Evolutionary conservation across 92 coral and sea anemone species (phyloP), one percentile per base, ranked within the genome.

Genomic region (Epizoanthus scotinus): DNA sequence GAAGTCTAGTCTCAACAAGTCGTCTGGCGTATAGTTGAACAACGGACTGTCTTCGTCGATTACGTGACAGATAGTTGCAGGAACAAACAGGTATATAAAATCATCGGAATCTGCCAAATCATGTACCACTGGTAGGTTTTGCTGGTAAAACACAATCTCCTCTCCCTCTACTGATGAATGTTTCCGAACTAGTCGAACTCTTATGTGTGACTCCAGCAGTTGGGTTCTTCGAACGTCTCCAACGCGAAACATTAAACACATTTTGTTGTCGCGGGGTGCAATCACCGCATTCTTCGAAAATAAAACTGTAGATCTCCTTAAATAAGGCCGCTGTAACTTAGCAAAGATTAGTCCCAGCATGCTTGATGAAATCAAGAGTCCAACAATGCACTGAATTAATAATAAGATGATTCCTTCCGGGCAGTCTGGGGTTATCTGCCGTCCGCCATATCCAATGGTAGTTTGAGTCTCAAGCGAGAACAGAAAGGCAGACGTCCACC

Each of bases 401-500:
- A 91, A 83, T 10, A 87, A 78, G 58, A 91, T 84, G 22, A 91
- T 77, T 42, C 90, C 95, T 79, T 91, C 92, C 65, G 95, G 95
- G 73, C 95, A 91, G 15, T 87, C 78, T 8, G 95, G 89, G n/a
- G 92, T 91, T 31, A 91, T 85, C 44, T 87, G 92, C 1, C 95
- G 71, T 17, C 89, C 91, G 14, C 95, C 95, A 63, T 84, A 91
- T 12, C 95, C 95, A 19, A 91, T 91, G 0, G 95, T 91, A 10
- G 92, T 88, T 78, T 91, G 95, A 13, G 95, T 91, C 67, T 91
- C 95, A 42, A 91, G 84, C 26, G 95, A 91, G 62, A 91, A 89
- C 77, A 91, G 27, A 79, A 91, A 91, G n/a, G 95, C 95, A 19
- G 90, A 85, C 28, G 91, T 86, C 67, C 83, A 86, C 2, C 81